Conservation (phyloP, 1,140 invertebrate genomes). For the Panagrolaimus sp. region DNA sequence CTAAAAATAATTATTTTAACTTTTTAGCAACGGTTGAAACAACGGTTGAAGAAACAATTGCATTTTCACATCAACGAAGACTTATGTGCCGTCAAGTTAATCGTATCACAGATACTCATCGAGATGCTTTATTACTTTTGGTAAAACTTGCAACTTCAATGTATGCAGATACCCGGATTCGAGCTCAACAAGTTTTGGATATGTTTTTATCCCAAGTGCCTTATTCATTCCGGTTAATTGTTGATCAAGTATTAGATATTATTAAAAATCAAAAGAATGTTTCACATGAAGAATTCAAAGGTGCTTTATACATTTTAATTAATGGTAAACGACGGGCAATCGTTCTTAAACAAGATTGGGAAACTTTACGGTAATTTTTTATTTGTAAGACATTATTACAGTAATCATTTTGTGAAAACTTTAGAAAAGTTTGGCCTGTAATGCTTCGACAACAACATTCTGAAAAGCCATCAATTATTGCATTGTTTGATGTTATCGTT, state of each 20-base stretch:
- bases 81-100: constrained; percentile 58
- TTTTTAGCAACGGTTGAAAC: not conserved
- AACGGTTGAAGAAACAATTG: not conserved
- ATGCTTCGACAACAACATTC: constrained; percentile 67
- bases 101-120: constrained; percentile 68
- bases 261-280: constrained; percentile 66
- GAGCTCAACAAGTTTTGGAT: constrained; percentile 67
- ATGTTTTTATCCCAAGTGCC: constrained; percentile 63
- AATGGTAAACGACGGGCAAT: constrained; percentile 68
- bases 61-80: constrained; percentile 25
- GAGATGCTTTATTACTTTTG: constrained; percentile 64
- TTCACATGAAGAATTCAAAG: constrained; percentile 72
- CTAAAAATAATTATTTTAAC: no score
- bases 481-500: constrained; percentile 68
- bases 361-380: constrained; percentile 63
- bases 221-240: constrained; percentile 66
- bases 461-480: constrained; percentile 75
- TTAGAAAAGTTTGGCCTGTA: constrained; percentile 71
- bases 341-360: constrained; percentile 72
- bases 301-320: constrained; percentile 72
- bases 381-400: no score
- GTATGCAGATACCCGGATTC: constrained; percentile 64
- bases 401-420: no score
- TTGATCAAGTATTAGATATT: constrained; percentile 66
- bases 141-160: constrained; percentile 34